Evolutionary conservation across 2,113 vertebrate genomes (phyloP).

Genomic region (Chauna torquata): DNA sequence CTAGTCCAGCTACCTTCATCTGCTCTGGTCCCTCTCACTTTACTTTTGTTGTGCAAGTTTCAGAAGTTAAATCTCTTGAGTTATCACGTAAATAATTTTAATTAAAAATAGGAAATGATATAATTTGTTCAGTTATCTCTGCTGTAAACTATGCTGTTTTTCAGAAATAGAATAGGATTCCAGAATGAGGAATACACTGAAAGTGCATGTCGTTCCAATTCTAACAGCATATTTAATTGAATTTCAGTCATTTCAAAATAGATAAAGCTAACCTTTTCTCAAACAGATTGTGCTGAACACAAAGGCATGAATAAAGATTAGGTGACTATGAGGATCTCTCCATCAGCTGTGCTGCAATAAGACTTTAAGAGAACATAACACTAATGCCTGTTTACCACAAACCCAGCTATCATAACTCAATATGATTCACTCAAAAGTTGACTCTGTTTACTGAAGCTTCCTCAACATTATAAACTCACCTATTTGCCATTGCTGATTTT

Average conservation of each 20-base stretch:
- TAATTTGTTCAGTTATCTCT: neutral
- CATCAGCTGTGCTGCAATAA: neutral
- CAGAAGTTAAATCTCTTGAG: neutral
- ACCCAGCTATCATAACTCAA: neutral
- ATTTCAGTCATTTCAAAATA: neutral
- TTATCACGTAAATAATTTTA: rapidly evolving
- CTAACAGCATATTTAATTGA: neutral
- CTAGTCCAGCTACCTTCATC: neutral
- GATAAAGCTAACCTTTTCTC: neutral
- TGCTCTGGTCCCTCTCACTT: neutral
- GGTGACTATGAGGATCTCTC: neutral
- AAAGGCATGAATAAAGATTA: neutral
- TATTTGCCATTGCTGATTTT: neutral
- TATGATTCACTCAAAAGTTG: neutral
- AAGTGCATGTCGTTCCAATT: neutral
- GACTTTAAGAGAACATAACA: neutral
- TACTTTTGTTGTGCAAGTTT: neutral
- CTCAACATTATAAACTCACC: neutral
- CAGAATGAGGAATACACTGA: neutral
- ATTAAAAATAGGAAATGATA: neutral
- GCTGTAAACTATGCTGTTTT: neutral
- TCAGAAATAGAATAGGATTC: neutral
- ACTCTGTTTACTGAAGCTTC: neutral
- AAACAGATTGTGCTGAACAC: neutral
- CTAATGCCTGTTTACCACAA: neutral